Percentiles rank a stretch among this genome's conserved stretches.
Conservation (phyloP, 1,140 invertebrate genomes). For the Ylistrum balloti region DNA sequence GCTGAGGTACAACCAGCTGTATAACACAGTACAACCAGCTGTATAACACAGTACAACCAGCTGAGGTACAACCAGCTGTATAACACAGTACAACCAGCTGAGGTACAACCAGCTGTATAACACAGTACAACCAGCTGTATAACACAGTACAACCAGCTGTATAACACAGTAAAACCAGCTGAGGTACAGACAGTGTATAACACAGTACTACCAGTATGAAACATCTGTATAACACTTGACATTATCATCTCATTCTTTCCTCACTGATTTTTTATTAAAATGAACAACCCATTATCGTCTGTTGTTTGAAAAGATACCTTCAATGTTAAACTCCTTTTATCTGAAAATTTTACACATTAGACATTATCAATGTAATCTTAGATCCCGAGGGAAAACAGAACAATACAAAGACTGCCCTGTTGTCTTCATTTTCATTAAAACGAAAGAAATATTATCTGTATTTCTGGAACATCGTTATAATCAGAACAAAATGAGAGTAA, state of each 20-base stretch:
- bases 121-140: neutral
- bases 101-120: neutral
- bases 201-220: neutral
- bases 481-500: too few species aligned
- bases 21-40: too few species aligned
- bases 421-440: neutral
- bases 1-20: too few species aligned
- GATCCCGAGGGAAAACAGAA: neutral
- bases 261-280: neutral
- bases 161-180: too few species aligned
- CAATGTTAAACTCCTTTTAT: neutral
- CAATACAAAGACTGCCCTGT: neutral
- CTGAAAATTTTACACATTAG: neutral
- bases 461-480: too few species aligned
- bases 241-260: conserved; percentile 12
- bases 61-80: too few species aligned
- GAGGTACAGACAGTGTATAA: too few species aligned
- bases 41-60: too few species aligned
- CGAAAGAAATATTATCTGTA: neutral
- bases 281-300: conserved; percentile 24
- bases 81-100: too few species aligned
- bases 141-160: neutral
- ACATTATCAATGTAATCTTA: neutral
- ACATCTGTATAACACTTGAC: conserved; percentile 8
- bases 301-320: neutral